Conservation (phyloP, 1,140 invertebrate genomes). For the Sarcophaga bullata region DNA sequence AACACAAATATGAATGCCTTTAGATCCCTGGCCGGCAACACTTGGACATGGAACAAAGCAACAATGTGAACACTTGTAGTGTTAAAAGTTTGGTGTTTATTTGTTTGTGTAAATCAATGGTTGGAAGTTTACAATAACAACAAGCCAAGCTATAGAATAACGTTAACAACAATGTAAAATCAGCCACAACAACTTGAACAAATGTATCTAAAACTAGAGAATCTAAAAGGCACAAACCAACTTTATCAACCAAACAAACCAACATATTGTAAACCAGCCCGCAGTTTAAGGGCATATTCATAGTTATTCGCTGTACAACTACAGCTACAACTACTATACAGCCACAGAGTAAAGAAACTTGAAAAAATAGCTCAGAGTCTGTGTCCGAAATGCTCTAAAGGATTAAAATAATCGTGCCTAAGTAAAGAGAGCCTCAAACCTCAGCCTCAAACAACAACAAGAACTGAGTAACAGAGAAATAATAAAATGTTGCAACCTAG, state of each 20-base stretch:
- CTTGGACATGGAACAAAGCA: neutral
- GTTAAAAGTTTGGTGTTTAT: slow-evolving; percentile 2
- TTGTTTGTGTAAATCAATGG: slow-evolving; percentile 22
- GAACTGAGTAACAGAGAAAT: too few species aligned
- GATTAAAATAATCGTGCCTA: slow-evolving; percentile 24
- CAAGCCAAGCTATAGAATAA: too few species aligned
- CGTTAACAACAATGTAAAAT: too few species aligned
- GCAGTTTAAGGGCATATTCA: neutral
- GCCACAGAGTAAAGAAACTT: neutral
- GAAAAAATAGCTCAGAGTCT: neutral
- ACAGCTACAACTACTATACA: neutral
- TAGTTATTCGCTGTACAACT: neutral
- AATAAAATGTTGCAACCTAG: too few species aligned
- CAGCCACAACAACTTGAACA: slow-evolving; percentile 17
- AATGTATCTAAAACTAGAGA: slow-evolving; percentile 4
- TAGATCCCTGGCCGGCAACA: neutral
- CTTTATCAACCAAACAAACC: neutral
- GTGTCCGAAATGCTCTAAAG: neutral
- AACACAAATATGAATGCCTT: slow-evolving; percentile 11
- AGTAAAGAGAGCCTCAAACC: neutral
- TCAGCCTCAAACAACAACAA: neutral
- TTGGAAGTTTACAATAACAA: slow-evolving; percentile 19
- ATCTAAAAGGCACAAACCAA: neutral
- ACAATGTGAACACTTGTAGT: neutral
- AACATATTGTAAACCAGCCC: neutral